These are phyloP conservation scores for Apamea epomidion DNA, from an alignment of 2,888 invertebrate species.

Conservation along the genomic window DNA sequence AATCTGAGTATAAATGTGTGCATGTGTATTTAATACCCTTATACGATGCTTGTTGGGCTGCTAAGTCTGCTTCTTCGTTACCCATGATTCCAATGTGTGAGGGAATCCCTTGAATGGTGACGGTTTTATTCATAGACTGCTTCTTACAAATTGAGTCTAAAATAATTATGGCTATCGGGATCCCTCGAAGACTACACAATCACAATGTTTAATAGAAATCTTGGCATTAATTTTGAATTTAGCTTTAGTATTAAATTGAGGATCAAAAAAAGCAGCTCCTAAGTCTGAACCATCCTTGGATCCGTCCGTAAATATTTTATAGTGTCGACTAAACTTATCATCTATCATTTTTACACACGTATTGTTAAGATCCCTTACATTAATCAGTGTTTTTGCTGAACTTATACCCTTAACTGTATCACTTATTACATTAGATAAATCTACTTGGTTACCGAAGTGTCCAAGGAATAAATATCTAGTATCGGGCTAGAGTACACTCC, in stretches of 20 bases:
- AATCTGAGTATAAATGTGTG: not conserved
- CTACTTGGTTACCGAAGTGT: not conserved
- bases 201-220: no score
- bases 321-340: not conserved
- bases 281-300: not conserved
- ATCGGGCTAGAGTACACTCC: not conserved
- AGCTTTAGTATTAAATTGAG: no score
- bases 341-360: slow-evolving; percentile 1
- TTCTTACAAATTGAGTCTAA: slow-evolving; percentile 13
- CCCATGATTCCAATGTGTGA: slow-evolving; percentile 11
- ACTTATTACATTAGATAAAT: not conserved
- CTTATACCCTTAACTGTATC: not conserved
- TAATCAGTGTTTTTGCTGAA: not conserved
- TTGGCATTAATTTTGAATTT: not conserved
- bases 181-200: no score
- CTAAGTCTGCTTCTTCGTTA: slow-evolving; percentile 11
- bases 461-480: not conserved
- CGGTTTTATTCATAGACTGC: no score
- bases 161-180: not conserved
- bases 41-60: not conserved
- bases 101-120: slow-evolving; percentile 26
- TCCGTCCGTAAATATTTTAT: not conserved
- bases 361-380: not conserved
- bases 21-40: not conserved
- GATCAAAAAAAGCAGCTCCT: no score